Evolutionary conservation across 2,797 vertebrate species (phyloP).

Genomic region (Poecilia gillii): DNA sequence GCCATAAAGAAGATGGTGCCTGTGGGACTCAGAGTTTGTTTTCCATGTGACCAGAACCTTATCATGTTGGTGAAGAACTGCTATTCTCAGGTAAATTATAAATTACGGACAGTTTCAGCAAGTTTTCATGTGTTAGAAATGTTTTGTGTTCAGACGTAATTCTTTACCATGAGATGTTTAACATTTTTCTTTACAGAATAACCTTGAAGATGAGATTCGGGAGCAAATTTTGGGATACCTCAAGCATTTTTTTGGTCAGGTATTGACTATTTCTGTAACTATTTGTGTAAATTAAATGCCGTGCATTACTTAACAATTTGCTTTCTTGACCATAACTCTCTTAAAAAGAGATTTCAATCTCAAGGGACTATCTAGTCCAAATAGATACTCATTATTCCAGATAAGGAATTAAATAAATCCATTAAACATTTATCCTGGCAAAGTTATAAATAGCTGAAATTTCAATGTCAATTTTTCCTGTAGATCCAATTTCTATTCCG

Average conservation of each 20-base stretch:
- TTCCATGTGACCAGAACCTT: slow-evolving; percentile 86
- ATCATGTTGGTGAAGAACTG: slow-evolving; percentile 87
- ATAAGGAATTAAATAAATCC: neutral
- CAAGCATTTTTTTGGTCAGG: slow-evolving; percentile 84
- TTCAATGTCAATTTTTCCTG: neutral
- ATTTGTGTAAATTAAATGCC: neutral
- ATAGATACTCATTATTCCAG: too few relatives aligned
- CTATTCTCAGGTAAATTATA: slow-evolving; percentile 85
- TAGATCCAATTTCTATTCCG: neutral
- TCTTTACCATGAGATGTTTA: neutral
- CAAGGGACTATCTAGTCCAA: too few relatives aligned
- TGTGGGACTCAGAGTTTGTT: slow-evolving; percentile 89
- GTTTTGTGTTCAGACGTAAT: neutral
- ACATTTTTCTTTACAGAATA: slow-evolving; percentile 82
- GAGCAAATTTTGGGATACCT: slow-evolving; percentile 83
- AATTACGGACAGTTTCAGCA: slow-evolving; percentile 5
- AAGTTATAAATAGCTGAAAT: neutral
- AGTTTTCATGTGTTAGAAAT: neutral
- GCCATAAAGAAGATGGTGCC: slow-evolving; percentile 90
- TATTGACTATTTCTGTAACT: slow-evolving; percentile 52
- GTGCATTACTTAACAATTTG: neutral
- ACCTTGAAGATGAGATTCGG: slow-evolving; percentile 90
- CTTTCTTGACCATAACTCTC: neutral
- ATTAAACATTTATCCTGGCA: neutral
- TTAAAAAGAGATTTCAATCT: neutral